These are phyloP conservation scores for Octonoba sinensis DNA, from an alignment of 2,888 invertebrate species.

Conservation along the genomic window DNA sequence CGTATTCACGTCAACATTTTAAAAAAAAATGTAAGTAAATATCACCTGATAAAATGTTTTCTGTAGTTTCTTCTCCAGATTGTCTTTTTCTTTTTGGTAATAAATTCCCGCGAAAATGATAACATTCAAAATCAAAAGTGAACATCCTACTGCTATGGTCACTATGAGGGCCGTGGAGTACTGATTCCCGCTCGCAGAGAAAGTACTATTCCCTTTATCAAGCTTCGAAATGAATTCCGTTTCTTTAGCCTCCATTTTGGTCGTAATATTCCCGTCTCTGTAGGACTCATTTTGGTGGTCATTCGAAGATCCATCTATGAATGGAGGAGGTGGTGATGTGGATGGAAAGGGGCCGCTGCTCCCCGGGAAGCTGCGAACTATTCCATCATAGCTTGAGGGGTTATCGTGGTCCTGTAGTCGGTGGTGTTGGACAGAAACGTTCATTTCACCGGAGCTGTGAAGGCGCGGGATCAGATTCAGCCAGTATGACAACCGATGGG, in stretches of 20 bases:
- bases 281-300: constrained; percentile 16
- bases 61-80: constrained; percentile 54
- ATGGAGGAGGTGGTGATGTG: neutral
- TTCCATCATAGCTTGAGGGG: constrained; percentile 88
- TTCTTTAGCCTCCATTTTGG: constrained; percentile 30
- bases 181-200: neutral
- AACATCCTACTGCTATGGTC: constrained; percentile 94
- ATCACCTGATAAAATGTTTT: constrained; percentile 53
- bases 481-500: constrained; percentile 71
- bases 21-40: too few relatives aligned
- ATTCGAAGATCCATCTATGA: neutral
- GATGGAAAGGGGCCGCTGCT: neutral
- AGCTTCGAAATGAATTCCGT: constrained; percentile 27
- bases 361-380: constrained; percentile 68
- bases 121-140: constrained; percentile 88
- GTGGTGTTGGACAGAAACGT: constrained; percentile 54
- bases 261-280: constrained; percentile 23
- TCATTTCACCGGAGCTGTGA: constrained; percentile 78
- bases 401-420: constrained; percentile 81
- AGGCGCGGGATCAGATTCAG: constrained; percentile 83
- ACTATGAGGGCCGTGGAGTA: constrained; percentile 90
- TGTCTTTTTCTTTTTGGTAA: constrained; percentile 77
- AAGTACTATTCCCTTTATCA: constrained; percentile 23
- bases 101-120: constrained; percentile 94
- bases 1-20: too few relatives aligned